These are phyloP conservation scores for Amaurobius ferox DNA, from an alignment of 2,888 invertebrate genomes.

Conservation along the genomic window DNA sequence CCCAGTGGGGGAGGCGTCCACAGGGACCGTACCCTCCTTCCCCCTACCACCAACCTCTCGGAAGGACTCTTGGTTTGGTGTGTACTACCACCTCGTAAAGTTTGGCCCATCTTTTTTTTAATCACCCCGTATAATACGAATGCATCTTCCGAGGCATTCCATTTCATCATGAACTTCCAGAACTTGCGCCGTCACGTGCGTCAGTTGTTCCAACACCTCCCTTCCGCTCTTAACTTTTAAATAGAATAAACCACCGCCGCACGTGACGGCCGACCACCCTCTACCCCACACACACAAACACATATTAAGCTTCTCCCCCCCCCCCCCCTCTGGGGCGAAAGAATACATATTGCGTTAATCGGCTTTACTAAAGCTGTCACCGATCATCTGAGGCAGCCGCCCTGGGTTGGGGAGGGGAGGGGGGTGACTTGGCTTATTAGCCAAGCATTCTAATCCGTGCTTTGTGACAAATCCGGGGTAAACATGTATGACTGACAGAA, in stretches of 20 bases:
- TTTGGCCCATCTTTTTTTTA: too few species aligned
- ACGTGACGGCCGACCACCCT: conserved; percentile 43
- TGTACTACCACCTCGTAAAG: too few species aligned
- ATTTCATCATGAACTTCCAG: background rate
- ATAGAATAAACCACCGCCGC: conserved; percentile 11
- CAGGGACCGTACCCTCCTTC: too few species aligned
- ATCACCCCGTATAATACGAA: too few species aligned
- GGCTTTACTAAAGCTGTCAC: conserved; percentile 49
- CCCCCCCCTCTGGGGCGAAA: conserved; percentile 12
- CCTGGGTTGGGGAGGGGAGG: background rate
- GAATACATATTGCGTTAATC: conserved; percentile 55
- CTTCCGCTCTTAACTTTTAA: background rate
- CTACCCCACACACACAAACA: too few species aligned
- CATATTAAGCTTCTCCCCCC: conserved; percentile 3
- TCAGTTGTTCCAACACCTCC: background rate
- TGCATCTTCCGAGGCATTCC: too few species aligned
- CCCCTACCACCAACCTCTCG: too few species aligned
- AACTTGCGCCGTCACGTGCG: background rate
- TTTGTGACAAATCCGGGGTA: conserved; percentile 46
- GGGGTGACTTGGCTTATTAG: conserved; percentile 39
- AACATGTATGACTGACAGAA: conserved; percentile 48
- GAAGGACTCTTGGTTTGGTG: too few species aligned
- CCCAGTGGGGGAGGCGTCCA: too few species aligned
- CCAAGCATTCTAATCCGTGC: conserved; percentile 44
- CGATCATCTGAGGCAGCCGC: too few species aligned